Evolutionary conservation across 2,888 invertebrate genomes (phyloP).

Genomic region (Eutolmus rufibarbis): DNA sequence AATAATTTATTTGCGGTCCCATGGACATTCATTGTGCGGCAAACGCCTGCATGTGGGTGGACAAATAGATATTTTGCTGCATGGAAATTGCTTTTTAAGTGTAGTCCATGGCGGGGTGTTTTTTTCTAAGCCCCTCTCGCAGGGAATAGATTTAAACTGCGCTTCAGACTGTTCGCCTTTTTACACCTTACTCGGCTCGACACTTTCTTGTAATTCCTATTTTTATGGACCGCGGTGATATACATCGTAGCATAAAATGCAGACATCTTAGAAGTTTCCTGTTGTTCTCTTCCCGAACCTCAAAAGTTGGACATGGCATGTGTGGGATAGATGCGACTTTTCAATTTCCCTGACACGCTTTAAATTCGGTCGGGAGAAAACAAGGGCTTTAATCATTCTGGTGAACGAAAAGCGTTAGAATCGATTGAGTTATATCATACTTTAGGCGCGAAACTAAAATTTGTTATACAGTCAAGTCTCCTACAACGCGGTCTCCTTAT

Average conservation of each 20-base stretch:
- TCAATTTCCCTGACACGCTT: background rate
- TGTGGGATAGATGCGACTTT: slow-evolving; percentile 26
- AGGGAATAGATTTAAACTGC: background rate
- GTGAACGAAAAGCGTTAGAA: background rate
- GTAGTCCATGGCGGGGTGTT: background rate
- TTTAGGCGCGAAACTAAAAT: background rate
- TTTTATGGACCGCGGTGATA: slow-evolving; percentile 14
- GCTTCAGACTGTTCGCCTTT: background rate
- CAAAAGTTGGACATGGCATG: background rate
- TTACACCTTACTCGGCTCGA: background rate
- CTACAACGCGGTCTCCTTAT: no score
- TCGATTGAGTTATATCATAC: background rate
- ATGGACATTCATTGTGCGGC: slow-evolving; percentile 39
- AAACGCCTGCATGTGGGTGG: slow-evolving; percentile 44
- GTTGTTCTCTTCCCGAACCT: background rate
- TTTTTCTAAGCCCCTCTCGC: background rate
- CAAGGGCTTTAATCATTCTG: background rate
- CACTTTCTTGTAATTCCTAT: slow-evolving; percentile 18
- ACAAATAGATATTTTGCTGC: slow-evolving; percentile 47
- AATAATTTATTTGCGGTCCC: slow-evolving; percentile 43
- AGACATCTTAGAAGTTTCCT: background rate
- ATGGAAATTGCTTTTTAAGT: slow-evolving; percentile 45
- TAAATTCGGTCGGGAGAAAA: background rate
- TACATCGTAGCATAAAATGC: background rate
- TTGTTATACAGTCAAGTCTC: no score